Percentiles rank a stretch among this genome's conserved stretches.
These are phyloP conservation scores for Eira barbara DNA, from an alignment of 2,113 vertebrate genomes.

Conservation along the genomic window DNA sequence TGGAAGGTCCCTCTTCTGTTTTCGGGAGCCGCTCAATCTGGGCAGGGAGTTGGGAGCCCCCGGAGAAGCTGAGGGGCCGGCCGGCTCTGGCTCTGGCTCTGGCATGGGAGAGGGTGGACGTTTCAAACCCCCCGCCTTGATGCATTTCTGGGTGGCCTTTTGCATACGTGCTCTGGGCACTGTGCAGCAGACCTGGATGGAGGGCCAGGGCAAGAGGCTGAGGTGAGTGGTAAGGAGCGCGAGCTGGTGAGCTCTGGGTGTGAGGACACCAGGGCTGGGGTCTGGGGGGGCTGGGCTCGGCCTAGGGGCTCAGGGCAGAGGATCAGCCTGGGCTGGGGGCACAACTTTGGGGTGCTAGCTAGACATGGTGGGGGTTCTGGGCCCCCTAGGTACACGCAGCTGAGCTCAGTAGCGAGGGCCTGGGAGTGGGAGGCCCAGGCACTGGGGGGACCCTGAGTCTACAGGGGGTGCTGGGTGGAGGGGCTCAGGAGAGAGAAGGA, in stretches of 20 bases:
- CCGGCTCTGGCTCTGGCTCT: not conserved
- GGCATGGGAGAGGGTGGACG: fast-evolving
- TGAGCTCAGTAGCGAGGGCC: too few relatives aligned
- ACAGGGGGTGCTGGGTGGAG: not conserved
- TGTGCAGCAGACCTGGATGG: fast-evolving
- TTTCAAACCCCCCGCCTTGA: not conserved
- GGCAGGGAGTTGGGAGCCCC: not conserved
- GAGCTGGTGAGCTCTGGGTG: not conserved
- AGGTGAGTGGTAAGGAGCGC: not conserved
- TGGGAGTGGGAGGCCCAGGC: not conserved
- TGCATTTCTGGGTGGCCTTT: not conserved
- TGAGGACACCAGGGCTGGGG: not conserved
- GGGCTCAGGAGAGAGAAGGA: not conserved
- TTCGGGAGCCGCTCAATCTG: fast-evolving
- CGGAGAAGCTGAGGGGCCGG: not conserved
- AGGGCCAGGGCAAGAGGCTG: fast-evolving
- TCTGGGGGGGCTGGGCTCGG: fast-evolving
- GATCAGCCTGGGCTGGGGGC: not conserved
- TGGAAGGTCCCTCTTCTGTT: not conserved
- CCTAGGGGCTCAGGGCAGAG: not conserved
- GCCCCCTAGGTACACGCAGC: fast-evolving
- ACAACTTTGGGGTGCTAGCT: not conserved
- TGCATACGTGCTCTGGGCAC: not conserved
- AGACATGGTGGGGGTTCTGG: not conserved
- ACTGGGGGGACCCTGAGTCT: not conserved